phyloP scores from a whole-genome alignment of 1,140 invertebrate genomes.

The Chironomus tepperi region DNA sequence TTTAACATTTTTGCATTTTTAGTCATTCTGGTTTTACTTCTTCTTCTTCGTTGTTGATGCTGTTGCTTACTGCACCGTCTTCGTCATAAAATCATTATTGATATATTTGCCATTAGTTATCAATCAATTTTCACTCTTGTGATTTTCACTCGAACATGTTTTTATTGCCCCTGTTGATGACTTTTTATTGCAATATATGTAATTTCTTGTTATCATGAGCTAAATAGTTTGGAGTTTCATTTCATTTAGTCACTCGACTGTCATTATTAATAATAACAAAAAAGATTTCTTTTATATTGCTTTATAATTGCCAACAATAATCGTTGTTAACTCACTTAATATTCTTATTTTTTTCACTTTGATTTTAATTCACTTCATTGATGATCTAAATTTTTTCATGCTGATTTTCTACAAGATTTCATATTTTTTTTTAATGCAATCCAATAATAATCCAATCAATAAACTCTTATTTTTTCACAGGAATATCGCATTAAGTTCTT shows the following conservation, averaged over 20 bases:
- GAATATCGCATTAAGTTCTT: no score
- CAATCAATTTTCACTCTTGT: not conserved
- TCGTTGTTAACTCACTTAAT: not conserved
- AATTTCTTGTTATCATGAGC: conserved; percentile 15
- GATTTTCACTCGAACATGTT: conserved; percentile 1
- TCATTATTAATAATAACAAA: not conserved
- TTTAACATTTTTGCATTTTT: not conserved
- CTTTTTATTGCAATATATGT: not conserved
- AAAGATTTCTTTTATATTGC: not conserved
- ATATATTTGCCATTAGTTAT: not conserved
- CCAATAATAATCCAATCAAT: no score
- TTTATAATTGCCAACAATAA: not conserved
- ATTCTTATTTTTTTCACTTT: no score
- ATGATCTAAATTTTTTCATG: no score
- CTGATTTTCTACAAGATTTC: no score
- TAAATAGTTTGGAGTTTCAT: not conserved
- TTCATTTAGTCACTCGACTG: not conserved
- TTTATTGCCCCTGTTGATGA: not conserved
- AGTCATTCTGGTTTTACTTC: not conserved
- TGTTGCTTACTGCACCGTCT: no score
- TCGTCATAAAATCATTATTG: no score
- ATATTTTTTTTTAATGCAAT: no score
- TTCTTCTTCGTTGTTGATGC: no score
- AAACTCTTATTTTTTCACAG: no score
- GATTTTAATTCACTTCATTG: no score